phyloP scores from a whole-genome alignment of 1,140 invertebrate species.

The Drosophila gunungcola region DNA sequence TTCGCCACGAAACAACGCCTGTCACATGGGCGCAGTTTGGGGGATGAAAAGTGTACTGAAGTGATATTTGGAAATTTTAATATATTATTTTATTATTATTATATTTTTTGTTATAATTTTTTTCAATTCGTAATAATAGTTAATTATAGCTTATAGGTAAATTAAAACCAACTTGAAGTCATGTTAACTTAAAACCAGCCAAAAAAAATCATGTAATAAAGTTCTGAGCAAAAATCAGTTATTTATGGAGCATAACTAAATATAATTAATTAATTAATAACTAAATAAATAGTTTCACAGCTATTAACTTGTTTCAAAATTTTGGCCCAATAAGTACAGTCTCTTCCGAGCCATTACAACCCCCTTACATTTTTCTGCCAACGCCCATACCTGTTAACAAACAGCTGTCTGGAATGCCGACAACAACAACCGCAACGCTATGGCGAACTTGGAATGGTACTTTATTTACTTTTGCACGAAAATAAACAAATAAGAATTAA shows the following conservation, averaged over 20 bases:
- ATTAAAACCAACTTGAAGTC: too few species aligned
- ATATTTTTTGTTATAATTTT: neutral
- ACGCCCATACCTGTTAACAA: slow-evolving; percentile 14
- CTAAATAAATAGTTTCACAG: too few species aligned
- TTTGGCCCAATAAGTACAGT: slow-evolving; percentile 7
- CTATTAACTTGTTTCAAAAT: too few species aligned
- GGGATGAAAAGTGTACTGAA: neutral
- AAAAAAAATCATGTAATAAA: too few species aligned
- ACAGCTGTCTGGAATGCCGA: slow-evolving; percentile 47
- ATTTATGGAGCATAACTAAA: too few species aligned
- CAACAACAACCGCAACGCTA: slow-evolving; percentile 50
- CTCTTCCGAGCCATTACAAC: neutral
- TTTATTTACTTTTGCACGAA: slow-evolving; percentile 20
- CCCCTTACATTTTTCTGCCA: neutral
- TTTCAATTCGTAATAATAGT: too few species aligned
- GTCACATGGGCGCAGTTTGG: slow-evolving; percentile 4
- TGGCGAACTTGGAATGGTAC: slow-evolving; percentile 73
- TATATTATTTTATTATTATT: neutral
- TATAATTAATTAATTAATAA: too few species aligned
- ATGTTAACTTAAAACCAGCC: too few species aligned
- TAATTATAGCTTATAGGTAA: too few species aligned
- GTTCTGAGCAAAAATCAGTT: too few species aligned
- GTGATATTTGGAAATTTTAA: too few species aligned
- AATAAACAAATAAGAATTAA: slow-evolving; percentile 51
- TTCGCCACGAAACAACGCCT: neutral